Conservation (phyloP, 2,797 vertebrate genomes). For the Triplophysa bombifrons region DNA sequence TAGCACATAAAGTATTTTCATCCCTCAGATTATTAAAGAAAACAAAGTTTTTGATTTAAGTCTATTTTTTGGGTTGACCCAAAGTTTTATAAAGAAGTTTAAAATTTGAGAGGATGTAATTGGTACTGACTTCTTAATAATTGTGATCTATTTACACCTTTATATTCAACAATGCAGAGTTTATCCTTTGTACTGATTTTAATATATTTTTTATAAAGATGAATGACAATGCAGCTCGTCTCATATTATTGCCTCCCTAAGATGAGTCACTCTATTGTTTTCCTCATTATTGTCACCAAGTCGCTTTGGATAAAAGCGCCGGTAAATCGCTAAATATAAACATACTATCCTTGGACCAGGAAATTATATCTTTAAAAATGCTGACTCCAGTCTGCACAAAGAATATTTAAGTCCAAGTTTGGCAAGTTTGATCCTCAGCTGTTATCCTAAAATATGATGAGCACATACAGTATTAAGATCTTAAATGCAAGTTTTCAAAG, state of each 20-base stretch:
- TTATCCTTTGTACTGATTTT: neutral
- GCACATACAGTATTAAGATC: neutral
- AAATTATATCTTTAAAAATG: neutral
- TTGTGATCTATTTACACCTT: neutral
- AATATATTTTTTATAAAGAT: neutral
- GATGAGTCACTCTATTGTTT: too few species aligned
- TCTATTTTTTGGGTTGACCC: neutral
- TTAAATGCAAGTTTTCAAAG: neutral
- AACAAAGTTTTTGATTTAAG: neutral
- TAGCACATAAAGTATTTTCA: neutral
- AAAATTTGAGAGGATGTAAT: neutral
- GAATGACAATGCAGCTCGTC: neutral
- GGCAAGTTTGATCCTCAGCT: neutral
- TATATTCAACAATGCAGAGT: neutral
- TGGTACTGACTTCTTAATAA: neutral
- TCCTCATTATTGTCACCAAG: too few species aligned
- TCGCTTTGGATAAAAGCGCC: too few species aligned
- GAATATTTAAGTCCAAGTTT: neutral
- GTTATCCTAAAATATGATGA: neutral
- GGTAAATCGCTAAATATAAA: neutral
- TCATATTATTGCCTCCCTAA: too few species aligned
- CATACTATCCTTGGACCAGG: neutral
- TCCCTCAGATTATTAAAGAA: neutral
- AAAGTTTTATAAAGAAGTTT: neutral
- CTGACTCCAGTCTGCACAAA: neutral